These are phyloP conservation scores for Micoletzkya japonica DNA, from an alignment of 2,888 invertebrate genomes.

Conservation along the genomic window DNA sequence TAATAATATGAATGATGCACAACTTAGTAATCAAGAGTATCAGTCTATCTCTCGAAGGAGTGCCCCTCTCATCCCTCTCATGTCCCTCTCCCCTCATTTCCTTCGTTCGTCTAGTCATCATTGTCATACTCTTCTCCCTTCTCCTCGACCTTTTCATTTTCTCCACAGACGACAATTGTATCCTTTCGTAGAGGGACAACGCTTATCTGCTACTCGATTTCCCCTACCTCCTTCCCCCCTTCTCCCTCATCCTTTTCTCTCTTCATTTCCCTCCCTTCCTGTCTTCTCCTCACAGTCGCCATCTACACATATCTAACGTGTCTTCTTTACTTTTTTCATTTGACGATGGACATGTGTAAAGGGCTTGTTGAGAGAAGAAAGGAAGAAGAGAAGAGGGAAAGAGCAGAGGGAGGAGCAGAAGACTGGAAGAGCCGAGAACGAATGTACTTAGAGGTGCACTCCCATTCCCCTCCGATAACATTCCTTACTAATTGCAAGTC, in stretches of 20 bases:
- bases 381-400: no score
- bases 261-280: not conserved
- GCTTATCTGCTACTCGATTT: not conserved
- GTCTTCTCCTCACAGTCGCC: not conserved
- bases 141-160: not conserved
- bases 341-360: no score
- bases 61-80: constrained; percentile 1
- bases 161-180: not conserved
- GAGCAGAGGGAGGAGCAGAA: no score
- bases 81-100: not conserved
- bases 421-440: no score
- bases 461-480: no score
- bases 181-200: not conserved
- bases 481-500: no score
- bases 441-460: no score
- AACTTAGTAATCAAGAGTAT: not conserved
- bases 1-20: no score
- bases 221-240: not conserved
- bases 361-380: no score
- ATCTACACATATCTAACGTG: not conserved
- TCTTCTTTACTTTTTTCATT: not conserved
- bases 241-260: not conserved
- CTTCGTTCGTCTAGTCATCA: not conserved
- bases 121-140: constrained; percentile 1
- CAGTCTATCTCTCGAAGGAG: not conserved